Conservation (phyloP, 2,888 invertebrate genomes). For the Lacanobia wlatinum region DNA sequence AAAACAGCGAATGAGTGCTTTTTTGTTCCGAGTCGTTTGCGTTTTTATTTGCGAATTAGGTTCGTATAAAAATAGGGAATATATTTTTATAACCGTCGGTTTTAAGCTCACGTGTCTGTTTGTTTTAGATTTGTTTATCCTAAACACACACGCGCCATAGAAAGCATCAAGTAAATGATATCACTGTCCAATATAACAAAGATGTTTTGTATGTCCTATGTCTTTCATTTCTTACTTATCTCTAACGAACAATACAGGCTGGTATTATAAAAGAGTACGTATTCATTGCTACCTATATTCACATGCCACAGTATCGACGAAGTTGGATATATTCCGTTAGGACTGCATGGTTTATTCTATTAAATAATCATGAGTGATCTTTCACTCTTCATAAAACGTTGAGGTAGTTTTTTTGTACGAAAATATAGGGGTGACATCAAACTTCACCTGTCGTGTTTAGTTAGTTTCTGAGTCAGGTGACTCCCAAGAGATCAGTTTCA, state of each 20-base stretch:
- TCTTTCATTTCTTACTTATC: background rate
- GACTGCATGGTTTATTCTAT: background rate
- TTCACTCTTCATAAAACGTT: constrained; percentile 1
- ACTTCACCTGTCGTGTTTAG: constrained; percentile 5
- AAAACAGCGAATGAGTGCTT: constrained; percentile 59
- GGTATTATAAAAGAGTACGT: background rate
- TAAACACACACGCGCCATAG: constrained; percentile 8
- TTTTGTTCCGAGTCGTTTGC: constrained; percentile 55
- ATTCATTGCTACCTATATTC: background rate
- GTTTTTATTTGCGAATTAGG: constrained; percentile 63
- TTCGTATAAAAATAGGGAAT: constrained; percentile 46
- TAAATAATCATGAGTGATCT: constrained; percentile 5
- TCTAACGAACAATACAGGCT: background rate
- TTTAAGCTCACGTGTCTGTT: constrained; percentile 20
- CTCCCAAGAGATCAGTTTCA: background rate
- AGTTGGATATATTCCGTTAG: background rate
- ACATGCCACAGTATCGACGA: background rate
- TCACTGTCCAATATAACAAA: constrained; percentile 63
- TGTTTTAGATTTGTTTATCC: constrained; percentile 28
- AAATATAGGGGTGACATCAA: background rate
- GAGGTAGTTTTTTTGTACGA: background rate
- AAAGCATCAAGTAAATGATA: constrained; percentile 39
- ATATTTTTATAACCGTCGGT: constrained; percentile 35
- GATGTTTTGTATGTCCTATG: constrained; percentile 64
- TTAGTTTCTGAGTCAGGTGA: constrained; percentile 6